Evolutionary conservation across 2,888 invertebrate genomes (phyloP).

Genomic region (Isoperla grammatica): DNA sequence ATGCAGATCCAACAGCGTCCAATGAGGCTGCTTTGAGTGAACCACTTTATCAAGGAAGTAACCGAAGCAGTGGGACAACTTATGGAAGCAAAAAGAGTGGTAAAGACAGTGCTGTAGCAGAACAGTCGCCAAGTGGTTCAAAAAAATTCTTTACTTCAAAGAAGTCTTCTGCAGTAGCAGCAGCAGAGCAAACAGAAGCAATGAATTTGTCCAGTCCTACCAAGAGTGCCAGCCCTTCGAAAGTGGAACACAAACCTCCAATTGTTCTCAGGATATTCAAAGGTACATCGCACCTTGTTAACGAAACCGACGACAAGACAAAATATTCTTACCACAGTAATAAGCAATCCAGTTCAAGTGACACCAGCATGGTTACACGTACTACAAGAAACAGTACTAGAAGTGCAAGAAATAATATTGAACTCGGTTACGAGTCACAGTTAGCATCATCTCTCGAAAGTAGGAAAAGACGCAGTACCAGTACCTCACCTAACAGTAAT

Average conservation of each 20-base stretch:
- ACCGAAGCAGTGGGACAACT: constrained; percentile 23
- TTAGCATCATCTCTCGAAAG: constrained; percentile 5
- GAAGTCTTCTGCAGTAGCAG: constrained; percentile 17
- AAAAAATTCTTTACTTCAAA: constrained; percentile 39
- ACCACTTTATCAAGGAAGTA: constrained; percentile 19
- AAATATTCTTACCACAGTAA: background rate
- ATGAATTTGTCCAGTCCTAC: constrained; percentile 27
- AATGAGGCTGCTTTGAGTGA: constrained; percentile 39
- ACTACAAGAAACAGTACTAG: constrained; percentile 4
- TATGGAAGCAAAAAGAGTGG: constrained; percentile 25
- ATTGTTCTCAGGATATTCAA: constrained; percentile 85
- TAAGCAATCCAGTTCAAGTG: background rate
- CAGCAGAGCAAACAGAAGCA: constrained; percentile 26
- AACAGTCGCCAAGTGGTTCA: constrained; percentile 41
- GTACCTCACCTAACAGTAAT: constrained; percentile 1
- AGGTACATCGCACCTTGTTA: constrained; percentile 47
- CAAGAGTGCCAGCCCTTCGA: constrained; percentile 28
- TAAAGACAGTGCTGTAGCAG: constrained; percentile 50
- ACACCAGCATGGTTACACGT: background rate
- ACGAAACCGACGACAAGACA: constrained; percentile 31
- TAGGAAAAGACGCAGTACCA: background rate
- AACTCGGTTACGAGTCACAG: background rate
- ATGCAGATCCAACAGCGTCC: constrained; percentile 43
- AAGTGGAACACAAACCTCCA: constrained; percentile 58
- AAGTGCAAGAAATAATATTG: constrained; percentile 6